These are phyloP conservation scores for Maniola jurtina DNA, from an alignment of 1,140 invertebrate genomes.

Conservation along the genomic window DNA sequence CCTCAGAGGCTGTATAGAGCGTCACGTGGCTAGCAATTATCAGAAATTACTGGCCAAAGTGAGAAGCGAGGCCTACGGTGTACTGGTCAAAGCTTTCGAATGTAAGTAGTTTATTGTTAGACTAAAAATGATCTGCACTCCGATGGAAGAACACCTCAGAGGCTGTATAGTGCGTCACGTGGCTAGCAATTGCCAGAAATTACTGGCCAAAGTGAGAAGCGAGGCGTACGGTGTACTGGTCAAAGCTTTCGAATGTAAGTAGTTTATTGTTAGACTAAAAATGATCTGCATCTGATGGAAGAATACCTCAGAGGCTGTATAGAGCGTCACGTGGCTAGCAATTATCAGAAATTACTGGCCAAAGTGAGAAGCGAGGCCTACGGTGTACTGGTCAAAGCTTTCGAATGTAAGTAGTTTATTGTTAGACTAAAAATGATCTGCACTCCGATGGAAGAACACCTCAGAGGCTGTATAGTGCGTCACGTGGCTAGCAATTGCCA, in stretches of 20 bases:
- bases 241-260: neutral
- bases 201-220: slow-evolving; percentile 2
- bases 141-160: neutral
- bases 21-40: neutral
- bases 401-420: no score
- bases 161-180: neutral
- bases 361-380: slow-evolving; percentile 5
- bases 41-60: slow-evolving; percentile 7
- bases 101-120: no score
- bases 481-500: neutral
- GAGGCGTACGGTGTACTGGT: slow-evolving; percentile 9
- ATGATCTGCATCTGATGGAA: slow-evolving; percentile 9
- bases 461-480: neutral
- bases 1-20: neutral
- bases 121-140: slow-evolving; percentile 10
- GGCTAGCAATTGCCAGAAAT: neutral
- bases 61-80: neutral
- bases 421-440: slow-evolving; percentile 2
- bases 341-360: slow-evolving; percentile 1
- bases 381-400: slow-evolving; percentile 1
- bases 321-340: neutral
- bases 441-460: slow-evolving; percentile 2
- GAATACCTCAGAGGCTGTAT: neutral
- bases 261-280: neutral
- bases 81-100: neutral